Evolutionary conservation across 1,140 invertebrate genomes (phyloP).

Genomic region (Tetraneura akinire): DNA sequence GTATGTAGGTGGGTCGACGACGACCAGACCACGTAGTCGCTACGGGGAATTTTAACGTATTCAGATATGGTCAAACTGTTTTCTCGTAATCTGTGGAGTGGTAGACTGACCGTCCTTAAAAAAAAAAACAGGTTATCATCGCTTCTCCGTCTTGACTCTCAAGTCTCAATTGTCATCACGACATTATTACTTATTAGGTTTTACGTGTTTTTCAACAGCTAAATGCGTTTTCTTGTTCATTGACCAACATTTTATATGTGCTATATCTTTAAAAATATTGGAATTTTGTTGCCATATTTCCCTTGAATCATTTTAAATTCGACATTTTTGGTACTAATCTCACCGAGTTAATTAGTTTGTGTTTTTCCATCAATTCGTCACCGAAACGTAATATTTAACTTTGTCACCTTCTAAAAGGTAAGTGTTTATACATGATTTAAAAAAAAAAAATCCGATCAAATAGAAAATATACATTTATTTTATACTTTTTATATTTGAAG

Average conservation of each 20-base stretch:
- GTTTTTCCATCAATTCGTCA: too few species aligned
- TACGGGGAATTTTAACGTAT: constrained; percentile 9
- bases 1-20: too few species aligned
- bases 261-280: not conserved
- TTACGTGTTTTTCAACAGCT: not conserved
- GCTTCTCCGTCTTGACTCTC: too few species aligned
- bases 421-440: too few species aligned
- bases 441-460: too few species aligned
- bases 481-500: not conserved
- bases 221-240: too few species aligned
- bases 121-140: constrained; percentile 49
- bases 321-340: too few species aligned
- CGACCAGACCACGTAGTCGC: not conserved
- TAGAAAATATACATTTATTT: not conserved
- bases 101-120: constrained; percentile 28
- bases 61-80: not conserved
- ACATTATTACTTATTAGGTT: not conserved
- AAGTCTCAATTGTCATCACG: constrained; percentile 28
- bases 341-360: too few species aligned
- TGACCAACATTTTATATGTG: not conserved
- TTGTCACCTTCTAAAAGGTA: too few species aligned
- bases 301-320: too few species aligned
- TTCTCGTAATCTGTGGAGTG: not conserved
- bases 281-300: not conserved
- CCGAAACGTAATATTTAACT: too few species aligned